Conservation (phyloP, 2,888 invertebrate species). For the Cerastis rubricosa region DNA sequence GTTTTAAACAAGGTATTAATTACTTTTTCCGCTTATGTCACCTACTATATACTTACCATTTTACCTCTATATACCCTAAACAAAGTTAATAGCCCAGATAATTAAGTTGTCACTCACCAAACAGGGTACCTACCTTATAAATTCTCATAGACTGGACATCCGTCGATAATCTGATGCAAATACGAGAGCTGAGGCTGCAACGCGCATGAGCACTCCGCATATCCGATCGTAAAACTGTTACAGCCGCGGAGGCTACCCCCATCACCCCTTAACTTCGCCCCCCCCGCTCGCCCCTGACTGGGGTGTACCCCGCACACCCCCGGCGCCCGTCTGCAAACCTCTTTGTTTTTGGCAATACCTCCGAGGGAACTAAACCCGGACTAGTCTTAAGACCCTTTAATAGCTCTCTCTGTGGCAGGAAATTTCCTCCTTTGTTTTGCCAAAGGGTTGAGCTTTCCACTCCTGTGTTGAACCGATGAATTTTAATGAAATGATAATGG, state of each 20-base stretch:
- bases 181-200: conserved; percentile 82
- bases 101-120: conserved; percentile 11
- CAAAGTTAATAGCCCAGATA: neutral
- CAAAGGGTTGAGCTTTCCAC: conserved; percentile 78
- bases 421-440: conserved; percentile 75
- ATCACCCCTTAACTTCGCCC: conserved; percentile 61
- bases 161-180: conserved; percentile 89
- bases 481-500: conserved; percentile 75
- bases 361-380: conserved; percentile 83
- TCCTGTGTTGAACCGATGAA: conserved; percentile 60
- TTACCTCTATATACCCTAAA: neutral
- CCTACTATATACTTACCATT: neutral
- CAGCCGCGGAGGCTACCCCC: conserved; percentile 77
- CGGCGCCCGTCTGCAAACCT: conserved; percentile 82
- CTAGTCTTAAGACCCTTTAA: conserved; percentile 89
- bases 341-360: conserved; percentile 88
- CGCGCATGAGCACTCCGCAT: conserved; percentile 88
- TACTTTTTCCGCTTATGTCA: neutral
- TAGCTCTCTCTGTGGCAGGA: conserved; percentile 84
- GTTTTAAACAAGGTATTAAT: conserved; percentile 10
- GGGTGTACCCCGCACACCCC: conserved; percentile 69
- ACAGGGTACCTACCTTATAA: conserved; percentile 48
- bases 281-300: conserved; percentile 57
- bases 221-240: conserved; percentile 90
- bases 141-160: conserved; percentile 67